Evolutionary conservation across 2,888 invertebrate genomes (phyloP), one percentile per base, ranked within the genome.

Genomic region (Liodrosophila aerea): DNA sequence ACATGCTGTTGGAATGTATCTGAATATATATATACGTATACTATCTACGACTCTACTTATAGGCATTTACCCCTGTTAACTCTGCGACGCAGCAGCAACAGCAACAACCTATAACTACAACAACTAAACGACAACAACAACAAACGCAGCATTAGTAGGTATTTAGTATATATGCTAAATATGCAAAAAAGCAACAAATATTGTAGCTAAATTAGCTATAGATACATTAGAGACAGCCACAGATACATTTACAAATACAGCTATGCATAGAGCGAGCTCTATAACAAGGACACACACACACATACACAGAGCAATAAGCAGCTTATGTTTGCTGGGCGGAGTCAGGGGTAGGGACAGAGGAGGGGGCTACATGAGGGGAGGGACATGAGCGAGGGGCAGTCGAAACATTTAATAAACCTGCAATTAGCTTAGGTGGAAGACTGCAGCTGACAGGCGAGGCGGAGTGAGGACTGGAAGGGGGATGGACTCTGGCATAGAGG

Each of bases 41-140:
- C 76, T 67, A 80, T 80, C 78, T 39, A 39, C 39, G 39, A 39
- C 39, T 39, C 16, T 74, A 78, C 78, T 89, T 89, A 78, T 89
- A 90, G 90, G 90, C 87, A 89, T 90, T 88, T 90, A 90, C 87
- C 90, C 90, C 73, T 90, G 90, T 90, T 90, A 90, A 89, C 89
- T 89, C 88, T 88, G 88, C 67, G 12, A 66, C 73, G 64, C 67
- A 65, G 68, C 66, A 57, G 65, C 71, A 52, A 54, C 45, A 16
- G 53, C 54, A 46, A 69, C 61, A 58, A 75, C 49, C 65, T 58
- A 56, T 64, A 64, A 62, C 66, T 43, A 54, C 46, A 59, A 44
- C 50, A 53, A 63, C 59, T 43, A 76, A 64, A 62, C 56, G 64
- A 68, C 50, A 63, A 69, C 62, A 78, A 71, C 70, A 74, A 69